Evolutionary conservation across 2,888 invertebrate species (phyloP), one percentile per base, ranked within the genome.

Genomic region (Trachelus troglodyta): DNA sequence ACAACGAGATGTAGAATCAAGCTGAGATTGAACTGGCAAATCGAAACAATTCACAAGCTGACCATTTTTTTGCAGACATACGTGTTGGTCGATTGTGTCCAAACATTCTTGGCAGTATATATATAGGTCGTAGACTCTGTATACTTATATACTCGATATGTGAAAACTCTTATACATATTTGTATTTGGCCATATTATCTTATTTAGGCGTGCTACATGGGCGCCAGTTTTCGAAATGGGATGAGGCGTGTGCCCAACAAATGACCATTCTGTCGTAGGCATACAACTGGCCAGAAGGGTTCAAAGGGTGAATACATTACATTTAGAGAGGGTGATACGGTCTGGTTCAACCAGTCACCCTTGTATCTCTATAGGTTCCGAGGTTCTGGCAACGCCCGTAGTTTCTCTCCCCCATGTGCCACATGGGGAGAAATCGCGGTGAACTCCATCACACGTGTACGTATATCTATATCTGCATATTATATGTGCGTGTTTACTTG

Each of bases 221-320:
- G 15, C 71, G 40, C 37, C 34, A 9, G 71, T n/a, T 35, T 12
- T 35, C 12, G 37, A 77, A 76, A 80, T 73, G 76, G 74, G 40
- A 56, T 40, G 69, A 79, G 79, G 79, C 76, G 80, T 79, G 76
- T 80, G 82, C 82, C 80, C 83, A 83, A 83, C 81, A 84, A 84
- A 84, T 83, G 82, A 78, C 82, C 82, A 83, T 81, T 81, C 81
- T 77, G 79, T 79, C 81, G 81, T 82, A 77, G 77, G 76, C 75
- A 78, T 78, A 79, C 79, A 79, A 81, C 79, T 79, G 79, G 80
- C 81, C 80, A 79, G 79, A 76, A 79, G 80, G 82, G 83, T 80
- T 82, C 79, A 79, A 79, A 78, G 80, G 82, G 81, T 80, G 82
- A 82, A 83, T 79, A 81, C 81, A 81, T 82, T 81, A 81, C 75